phyloP scores from a whole-genome alignment of 2,888 invertebrate species.

The Serripes groenlandicus region DNA sequence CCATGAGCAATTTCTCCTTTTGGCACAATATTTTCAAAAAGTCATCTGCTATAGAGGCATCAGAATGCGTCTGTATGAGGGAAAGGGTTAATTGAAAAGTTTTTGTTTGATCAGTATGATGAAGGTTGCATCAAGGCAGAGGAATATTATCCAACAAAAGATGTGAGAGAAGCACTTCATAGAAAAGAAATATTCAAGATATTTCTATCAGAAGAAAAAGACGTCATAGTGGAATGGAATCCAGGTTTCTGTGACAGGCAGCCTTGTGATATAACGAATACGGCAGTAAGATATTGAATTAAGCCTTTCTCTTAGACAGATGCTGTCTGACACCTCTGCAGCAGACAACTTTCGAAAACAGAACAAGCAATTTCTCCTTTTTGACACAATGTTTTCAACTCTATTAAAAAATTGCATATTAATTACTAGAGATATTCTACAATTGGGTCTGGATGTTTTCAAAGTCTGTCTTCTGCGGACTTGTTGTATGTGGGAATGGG shows the following conservation, averaged over 20 bases:
- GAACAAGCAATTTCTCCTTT: no score
- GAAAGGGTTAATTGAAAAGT: slow-evolving; percentile 4
- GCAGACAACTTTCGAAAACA: no score
- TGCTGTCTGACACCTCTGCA: no score
- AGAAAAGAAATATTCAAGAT: slow-evolving; percentile 39
- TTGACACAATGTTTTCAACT: no score
- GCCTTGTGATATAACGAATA: slow-evolving; percentile 18
- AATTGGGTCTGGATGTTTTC: no score
- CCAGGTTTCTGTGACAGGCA: slow-evolving; percentile 23
- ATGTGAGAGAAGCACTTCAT: slow-evolving; percentile 29
- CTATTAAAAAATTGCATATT: no score
- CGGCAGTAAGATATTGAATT: background rate
- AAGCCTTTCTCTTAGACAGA: no score
- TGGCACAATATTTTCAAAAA: no score
- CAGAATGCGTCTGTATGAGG: background rate
- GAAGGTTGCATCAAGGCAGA: slow-evolving; percentile 45
- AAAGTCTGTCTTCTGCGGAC: no score
- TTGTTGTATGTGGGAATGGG: no score
- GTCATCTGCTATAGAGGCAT: background rate
- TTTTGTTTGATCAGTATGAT: slow-evolving; percentile 41
- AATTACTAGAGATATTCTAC: no score
- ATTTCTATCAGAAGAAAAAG: slow-evolving; percentile 7
- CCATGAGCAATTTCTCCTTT: no score
- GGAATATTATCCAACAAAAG: slow-evolving; percentile 34
- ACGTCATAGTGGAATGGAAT: slow-evolving; percentile 25